Base-by-base conservation (phyloP, 2,113 vertebrate species). In the Phaethornis superciliosus region DNA sequence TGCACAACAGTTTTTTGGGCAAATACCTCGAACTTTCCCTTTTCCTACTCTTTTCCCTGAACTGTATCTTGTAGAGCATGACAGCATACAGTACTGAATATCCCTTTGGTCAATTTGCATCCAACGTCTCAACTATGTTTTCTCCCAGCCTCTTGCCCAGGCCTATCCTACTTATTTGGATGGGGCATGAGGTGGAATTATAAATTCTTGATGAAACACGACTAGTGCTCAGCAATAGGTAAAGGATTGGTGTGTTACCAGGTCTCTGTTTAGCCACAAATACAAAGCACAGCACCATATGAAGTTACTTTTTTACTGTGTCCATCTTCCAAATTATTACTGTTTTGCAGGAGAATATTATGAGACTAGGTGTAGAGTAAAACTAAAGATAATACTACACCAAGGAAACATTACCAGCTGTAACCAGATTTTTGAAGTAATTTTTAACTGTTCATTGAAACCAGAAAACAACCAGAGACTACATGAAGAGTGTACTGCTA, bases 221-320 rank as follows among this genome's bases (percentile, higher is more conserved):
- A 72, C 7, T 15, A 32, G 24, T 83, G 33, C 6, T 35, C 13
- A 65, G 46, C 3, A 62, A 7, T 2, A 83, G 9, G 24, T 18
- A n/a, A 76, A 46, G 44, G 3, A 32, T 18, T 33, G 11, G 6
- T 58, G 19, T 40, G 26, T 40, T 59, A 49, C 4, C 23, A 72
- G 54, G 20, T 27, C 9, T 46, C 40, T 7, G 40, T 54, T 52
- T 15, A 60, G 11, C 24, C 33, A 16, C 18, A 60, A 40, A 69
- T 35, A 10, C 3, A 33, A 81, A 85, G 18, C 23, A 64, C 15
- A 59, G 3, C 12, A 51, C 9, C 1, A 0, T 8, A 52, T 0
- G 2, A 11, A 40, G 40, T 40, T 40, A 78, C 62, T 56, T 47
- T 60, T 65, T 22, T 26, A 67, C 6, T 28, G 5, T 10, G 3